A percentile compares a stretch with the other conserved stretches of the same genome.
Evolutionary conservation across 2,113 vertebrate species (phyloP).

Genomic region (Boleophthalmus pectinirostris): DNA sequence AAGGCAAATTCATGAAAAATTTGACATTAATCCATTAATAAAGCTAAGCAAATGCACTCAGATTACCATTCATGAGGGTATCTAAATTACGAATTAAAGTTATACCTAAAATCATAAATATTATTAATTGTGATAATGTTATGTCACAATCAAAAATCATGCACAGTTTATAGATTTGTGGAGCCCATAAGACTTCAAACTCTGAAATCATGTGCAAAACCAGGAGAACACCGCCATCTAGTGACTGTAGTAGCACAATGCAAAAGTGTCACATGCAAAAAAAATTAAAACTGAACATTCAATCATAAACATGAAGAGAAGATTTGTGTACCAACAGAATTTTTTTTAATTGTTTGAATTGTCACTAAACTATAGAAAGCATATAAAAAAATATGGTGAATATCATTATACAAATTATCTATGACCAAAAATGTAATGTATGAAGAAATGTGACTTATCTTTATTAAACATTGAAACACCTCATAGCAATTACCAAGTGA

Average conservation of each 20-base stretch:
- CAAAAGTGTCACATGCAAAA: conserved; percentile 6
- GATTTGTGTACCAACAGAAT: too few species aligned
- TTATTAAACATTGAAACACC: too few species aligned
- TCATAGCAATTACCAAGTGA: too few species aligned
- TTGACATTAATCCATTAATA: background rate
- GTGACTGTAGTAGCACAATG: conserved; percentile 14
- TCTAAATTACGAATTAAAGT: background rate
- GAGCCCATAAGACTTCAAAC: background rate
- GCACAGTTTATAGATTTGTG: too few species aligned
- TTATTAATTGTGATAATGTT: background rate
- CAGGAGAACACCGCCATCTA: conserved; percentile 60
- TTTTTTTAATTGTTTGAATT: too few species aligned
- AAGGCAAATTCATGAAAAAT: background rate
- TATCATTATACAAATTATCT: too few species aligned
- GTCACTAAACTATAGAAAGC: too few species aligned
- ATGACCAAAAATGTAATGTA: too few species aligned
- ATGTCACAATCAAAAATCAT: background rate
- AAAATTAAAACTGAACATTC: too few species aligned
- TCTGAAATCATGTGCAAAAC: background rate
- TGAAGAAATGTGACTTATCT: too few species aligned
- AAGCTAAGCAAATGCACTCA: background rate
- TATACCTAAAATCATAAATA: background rate
- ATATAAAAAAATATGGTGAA: too few species aligned
- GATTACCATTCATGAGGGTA: background rate
- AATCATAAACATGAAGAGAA: too few species aligned